Conservation (phyloP, 2,797 vertebrate species). For the Propithecus deckenii region DNA sequence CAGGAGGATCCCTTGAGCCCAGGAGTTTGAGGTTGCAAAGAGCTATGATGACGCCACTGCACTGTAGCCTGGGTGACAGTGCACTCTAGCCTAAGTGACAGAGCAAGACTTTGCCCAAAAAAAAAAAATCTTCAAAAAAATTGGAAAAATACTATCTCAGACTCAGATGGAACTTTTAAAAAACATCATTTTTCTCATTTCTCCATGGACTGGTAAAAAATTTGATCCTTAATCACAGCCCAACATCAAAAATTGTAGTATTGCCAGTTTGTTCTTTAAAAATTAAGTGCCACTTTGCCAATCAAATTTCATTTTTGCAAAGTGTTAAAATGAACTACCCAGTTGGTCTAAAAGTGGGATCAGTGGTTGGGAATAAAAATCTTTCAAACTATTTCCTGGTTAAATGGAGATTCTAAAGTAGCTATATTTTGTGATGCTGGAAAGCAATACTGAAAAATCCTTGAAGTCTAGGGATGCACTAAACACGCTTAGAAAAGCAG, state of each 20-base stretch:
- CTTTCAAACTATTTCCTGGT: background rate
- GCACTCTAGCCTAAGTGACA: background rate
- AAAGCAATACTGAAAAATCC: slow-evolving; percentile 39
- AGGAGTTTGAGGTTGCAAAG: background rate
- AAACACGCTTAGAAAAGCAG: background rate
- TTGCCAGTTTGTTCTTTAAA: slow-evolving; percentile 45
- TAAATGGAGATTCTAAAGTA: slow-evolving; percentile 45
- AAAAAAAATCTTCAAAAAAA: background rate
- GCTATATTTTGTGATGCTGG: background rate
- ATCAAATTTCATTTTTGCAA: slow-evolving; percentile 14
- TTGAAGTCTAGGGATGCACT: background rate
- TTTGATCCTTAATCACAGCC: slow-evolving; percentile 8
- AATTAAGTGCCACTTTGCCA: background rate
- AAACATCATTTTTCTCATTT: too few relatives aligned
- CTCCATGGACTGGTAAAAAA: too few relatives aligned
- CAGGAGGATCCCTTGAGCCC: background rate
- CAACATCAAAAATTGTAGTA: slow-evolving; percentile 1
- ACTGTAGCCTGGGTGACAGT: too few relatives aligned
- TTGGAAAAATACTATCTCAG: too few relatives aligned
- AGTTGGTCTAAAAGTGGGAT: background rate
- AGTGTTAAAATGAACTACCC: slow-evolving; percentile 16
- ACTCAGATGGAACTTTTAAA: too few relatives aligned
- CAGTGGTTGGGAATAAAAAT: background rate
- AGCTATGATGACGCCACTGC: background rate
- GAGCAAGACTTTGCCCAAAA: background rate